Conservation (phyloP, 1,140 invertebrate species). For the Drosophila rufa region DNA sequence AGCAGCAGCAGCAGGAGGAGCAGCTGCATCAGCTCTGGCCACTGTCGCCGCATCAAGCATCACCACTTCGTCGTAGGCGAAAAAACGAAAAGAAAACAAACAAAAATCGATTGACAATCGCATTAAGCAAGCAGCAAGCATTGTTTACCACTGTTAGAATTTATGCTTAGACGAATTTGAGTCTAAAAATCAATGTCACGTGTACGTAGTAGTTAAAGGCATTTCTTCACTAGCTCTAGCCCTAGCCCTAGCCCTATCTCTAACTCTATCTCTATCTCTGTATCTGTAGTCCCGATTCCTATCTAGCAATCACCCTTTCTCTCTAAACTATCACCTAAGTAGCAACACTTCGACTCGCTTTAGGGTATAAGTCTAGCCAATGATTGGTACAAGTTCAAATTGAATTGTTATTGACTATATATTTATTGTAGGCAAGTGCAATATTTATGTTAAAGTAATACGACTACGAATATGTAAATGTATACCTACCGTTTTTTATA, state of each 20-base stretch:
- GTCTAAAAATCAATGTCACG: constrained; percentile 61
- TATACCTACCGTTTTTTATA: constrained; percentile 73
- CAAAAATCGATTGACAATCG: constrained; percentile 75
- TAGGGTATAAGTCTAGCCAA: constrained; percentile 58
- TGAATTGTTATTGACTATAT: constrained; percentile 76
- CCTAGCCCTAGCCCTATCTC: constrained; percentile 15
- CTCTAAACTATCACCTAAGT: constrained; percentile 42
- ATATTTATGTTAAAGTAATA: constrained; percentile 70
- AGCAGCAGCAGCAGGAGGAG: constrained; percentile 2
- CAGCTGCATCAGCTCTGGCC: constrained; percentile 18
- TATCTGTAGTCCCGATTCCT: constrained; percentile 3
- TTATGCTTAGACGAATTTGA: constrained; percentile 56
- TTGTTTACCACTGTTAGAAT: constrained; percentile 74
- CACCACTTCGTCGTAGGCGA: constrained; percentile 40
- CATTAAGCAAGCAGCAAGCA: constrained; percentile 75
- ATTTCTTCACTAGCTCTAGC: constrained; percentile 55
- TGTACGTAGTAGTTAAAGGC: constrained; percentile 68
- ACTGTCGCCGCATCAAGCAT: constrained; percentile 37
- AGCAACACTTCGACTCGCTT: constrained; percentile 55
- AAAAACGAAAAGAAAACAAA: constrained; percentile 16
- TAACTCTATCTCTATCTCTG: neutral
- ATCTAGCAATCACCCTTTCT: constrained; percentile 20
- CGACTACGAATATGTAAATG: constrained; percentile 39
- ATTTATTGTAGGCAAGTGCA: constrained; percentile 64
- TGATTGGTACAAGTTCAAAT: constrained; percentile 75